Evolutionary conservation across 2,888 invertebrate genomes (phyloP).

Genomic region (Halocaridina rubra): DNA sequence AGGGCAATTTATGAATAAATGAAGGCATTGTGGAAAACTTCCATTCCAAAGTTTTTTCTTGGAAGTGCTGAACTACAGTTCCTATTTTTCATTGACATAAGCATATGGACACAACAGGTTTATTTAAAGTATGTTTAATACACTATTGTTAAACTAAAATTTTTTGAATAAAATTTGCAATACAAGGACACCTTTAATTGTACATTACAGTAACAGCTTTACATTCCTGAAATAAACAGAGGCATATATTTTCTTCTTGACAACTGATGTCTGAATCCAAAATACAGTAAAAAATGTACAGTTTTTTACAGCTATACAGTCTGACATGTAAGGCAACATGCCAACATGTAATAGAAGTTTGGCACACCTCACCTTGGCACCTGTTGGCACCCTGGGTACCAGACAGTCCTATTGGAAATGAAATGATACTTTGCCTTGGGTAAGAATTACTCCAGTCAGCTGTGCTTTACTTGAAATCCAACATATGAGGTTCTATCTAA

Average conservation of each 20-base stretch:
- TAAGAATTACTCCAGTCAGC: constrained; percentile 22
- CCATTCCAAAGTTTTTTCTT: too few species aligned
- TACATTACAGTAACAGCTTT: constrained; percentile 6
- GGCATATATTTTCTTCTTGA: background rate
- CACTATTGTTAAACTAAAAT: constrained; percentile 26
- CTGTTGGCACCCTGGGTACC: constrained; percentile 26
- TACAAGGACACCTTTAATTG: constrained; percentile 35
- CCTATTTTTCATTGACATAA: too few species aligned
- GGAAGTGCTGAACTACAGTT: too few species aligned
- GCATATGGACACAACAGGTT: too few species aligned
- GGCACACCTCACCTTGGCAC: constrained; percentile 49
- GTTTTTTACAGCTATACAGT: constrained; percentile 48
- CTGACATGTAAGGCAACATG: constrained; percentile 20
- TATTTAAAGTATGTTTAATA: background rate
- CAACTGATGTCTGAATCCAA: constrained; percentile 39
- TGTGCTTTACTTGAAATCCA: background rate
- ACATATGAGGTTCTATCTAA: constrained; percentile 1
- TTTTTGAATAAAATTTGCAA: constrained; percentile 15
- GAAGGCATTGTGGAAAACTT: too few species aligned
- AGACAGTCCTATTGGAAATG: background rate
- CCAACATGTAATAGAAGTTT: constrained; percentile 24
- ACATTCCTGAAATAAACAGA: background rate
- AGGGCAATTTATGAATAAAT: too few species aligned
- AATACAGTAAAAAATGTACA: constrained; percentile 33
- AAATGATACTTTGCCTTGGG: constrained; percentile 3